Base-by-base conservation (phyloP, 1,140 invertebrate species). In the Euura lappo region DNA sequence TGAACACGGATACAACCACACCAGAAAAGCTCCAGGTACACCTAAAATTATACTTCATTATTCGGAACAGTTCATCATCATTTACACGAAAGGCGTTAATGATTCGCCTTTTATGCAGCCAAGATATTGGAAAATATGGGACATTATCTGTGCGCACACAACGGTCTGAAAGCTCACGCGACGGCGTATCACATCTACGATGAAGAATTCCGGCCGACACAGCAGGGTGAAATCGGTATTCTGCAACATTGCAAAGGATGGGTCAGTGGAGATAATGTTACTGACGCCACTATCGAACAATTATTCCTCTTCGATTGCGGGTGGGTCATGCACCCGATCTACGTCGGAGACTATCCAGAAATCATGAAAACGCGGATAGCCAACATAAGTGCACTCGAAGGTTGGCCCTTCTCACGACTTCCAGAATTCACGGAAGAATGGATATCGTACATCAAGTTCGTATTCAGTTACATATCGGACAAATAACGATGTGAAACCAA, bases 271-370 rank as follows among this genome's bases (percentile, higher is more conserved):
- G 72, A 70, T 44, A 11, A 75, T 0, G 66, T 46, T 2, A 83
- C 84, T 64, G 44, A n/a, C 0, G 3, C 43, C 5, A 74, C 79
- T 7, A 76, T 69, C 7, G 81, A 83, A 10, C 51, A 72, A 4
- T 75, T 73, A 0, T 85, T 82, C 74, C 74, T 82, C 6, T 91
- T 88, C 71, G 75, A 88, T 77, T 88, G 85, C 77, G 93, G 93
- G 10, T 93, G 91, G 91, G 89, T 89, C 70, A 88, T 90, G 0
- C 83, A 93, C 79, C 91, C 91, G 13, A 90, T 93, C 72, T 90
- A 90, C 82, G 72, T 86, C 2, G 92, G 92, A 0, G 90, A 92
- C 71, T 93, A 93, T 79, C 91, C 92, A 2, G 77, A 83, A 72
- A 78, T 90, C 0, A 88, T 93, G 80, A 89, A 88, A 46, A 77